Percentiles rank a stretch among this genome's conserved stretches.
phyloP scores from a whole-genome alignment of 2,797 vertebrate genomes.

The Macrochelys suwanniensis region DNA sequence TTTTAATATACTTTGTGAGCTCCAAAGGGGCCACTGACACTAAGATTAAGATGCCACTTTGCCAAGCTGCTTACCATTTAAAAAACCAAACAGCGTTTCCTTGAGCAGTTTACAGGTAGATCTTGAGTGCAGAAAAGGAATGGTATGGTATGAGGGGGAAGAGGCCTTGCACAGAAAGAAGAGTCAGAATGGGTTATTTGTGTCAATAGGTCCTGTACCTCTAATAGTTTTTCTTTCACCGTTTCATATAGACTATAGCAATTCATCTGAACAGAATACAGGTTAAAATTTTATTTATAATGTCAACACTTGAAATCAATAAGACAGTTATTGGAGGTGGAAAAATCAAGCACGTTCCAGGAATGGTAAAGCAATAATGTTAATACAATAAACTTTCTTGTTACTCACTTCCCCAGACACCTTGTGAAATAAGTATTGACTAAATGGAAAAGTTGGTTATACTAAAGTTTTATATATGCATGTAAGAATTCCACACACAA shows the following conservation, averaged over 20 bases:
- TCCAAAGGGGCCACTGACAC: constrained; percentile 34
- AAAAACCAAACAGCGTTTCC: constrained; percentile 26
- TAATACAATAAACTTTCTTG: background rate
- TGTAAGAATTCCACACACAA: background rate
- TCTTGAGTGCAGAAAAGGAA: background rate
- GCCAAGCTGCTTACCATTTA: constrained; percentile 51
- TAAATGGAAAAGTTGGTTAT: background rate
- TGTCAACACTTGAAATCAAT: no score
- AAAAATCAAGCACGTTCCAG: no score
- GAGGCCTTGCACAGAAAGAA: background rate
- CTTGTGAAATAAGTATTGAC: background rate
- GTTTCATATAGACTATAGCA: background rate
- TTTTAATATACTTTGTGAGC: constrained; percentile 60
- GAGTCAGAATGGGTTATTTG: background rate
- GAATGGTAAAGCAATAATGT: background rate
- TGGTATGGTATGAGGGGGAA: background rate
- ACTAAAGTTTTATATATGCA: background rate
- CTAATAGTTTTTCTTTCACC: background rate
- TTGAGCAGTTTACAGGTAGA: background rate
- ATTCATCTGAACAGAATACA: no score
- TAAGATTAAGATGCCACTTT: constrained; percentile 46
- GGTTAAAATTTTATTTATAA: no score
- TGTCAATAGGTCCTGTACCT: background rate
- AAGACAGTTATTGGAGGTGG: no score
- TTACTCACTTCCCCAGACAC: background rate